Conservation (phyloP, 2,888 invertebrate genomes). For the Sesia apiformis region DNA sequence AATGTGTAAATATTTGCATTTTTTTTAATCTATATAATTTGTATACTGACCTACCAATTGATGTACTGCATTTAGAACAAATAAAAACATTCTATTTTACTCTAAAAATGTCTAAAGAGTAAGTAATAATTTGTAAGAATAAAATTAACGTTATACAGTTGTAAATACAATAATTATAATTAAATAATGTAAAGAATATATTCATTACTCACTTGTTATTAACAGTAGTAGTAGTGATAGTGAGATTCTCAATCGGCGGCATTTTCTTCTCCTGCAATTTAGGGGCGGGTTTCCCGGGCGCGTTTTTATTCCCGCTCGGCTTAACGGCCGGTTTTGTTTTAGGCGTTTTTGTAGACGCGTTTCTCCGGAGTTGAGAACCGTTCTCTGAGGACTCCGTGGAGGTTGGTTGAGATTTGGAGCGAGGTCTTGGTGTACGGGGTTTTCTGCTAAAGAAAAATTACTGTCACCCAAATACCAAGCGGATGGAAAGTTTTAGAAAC, state of each 20-base stretch:
- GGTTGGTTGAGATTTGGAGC: slow-evolving; percentile 57
- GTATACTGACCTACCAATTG: too few relatives aligned
- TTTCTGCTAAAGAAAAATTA: slow-evolving; percentile 20
- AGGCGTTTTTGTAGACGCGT: slow-evolving; percentile 41
- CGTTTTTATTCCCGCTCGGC: slow-evolving; percentile 13
- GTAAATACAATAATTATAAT: too few relatives aligned
- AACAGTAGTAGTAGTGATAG: slow-evolving; percentile 38
- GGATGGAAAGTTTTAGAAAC: too few relatives aligned
- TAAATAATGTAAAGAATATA: neutral
- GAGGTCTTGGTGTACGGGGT: slow-evolving; percentile 34
- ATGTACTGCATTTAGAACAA: too few relatives aligned
- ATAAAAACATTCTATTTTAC: too few relatives aligned
- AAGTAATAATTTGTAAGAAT: too few relatives aligned
- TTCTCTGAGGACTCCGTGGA: slow-evolving; percentile 45
- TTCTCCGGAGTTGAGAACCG: slow-evolving; percentile 34
- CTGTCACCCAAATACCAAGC: too few relatives aligned
- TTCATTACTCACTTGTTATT: slow-evolving; percentile 39
- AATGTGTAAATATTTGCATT: too few relatives aligned
- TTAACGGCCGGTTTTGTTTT: slow-evolving; percentile 22
- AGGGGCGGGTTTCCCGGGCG: slow-evolving; percentile 6
- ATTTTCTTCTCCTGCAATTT: slow-evolving; percentile 24
- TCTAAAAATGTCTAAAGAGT: too few relatives aligned
- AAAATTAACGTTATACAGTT: too few relatives aligned
- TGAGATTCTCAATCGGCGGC: slow-evolving; percentile 53
- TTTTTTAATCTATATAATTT: too few relatives aligned